Base-by-base conservation (phyloP, 1,140 invertebrate genomes). In the Sarcophaga bullata region DNA sequence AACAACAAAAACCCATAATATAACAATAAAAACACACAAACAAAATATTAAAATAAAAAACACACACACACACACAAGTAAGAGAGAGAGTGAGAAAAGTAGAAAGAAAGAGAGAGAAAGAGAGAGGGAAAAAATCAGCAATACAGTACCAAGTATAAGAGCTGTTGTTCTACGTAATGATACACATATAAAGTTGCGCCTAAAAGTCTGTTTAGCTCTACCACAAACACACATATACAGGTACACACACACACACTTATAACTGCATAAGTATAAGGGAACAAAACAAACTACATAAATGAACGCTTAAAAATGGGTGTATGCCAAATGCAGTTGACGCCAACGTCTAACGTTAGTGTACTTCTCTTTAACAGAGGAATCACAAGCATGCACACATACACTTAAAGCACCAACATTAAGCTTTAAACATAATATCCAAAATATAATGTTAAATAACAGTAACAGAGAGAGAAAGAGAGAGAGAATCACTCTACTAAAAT, bases 261-360 rank as follows among this genome's bases (percentile, higher is more conserved):
- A 37, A 37, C 25, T 37, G 25, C 25, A 37, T 37, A 37, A 37
- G 4, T 37, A 37, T 37, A 37, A 37, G 25, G 25, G 25, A 37
- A 37, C 25, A 37, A 37, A 37, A 37, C 25, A 37, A 37, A 37
- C 25, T 37, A 37, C 25, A 82, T 82, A 13, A 47, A 37, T 49
- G 81, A 85, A 85, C 84, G 85, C 84, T 83, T 82, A 81, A 86
- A 86, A 86, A 86, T 86, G 84, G 85, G 86, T 86, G 85, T 86
- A 86, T 86, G 85, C 86, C 80, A 83, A 62, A 68, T 54, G 48
- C 75, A 50, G 75, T 13, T 52, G 80, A 62, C 80, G 80, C 15
- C 10, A 11, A 47, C 37, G 54, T 46, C 13, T n/a, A 47, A 8
- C 54, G 81, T 75, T 48, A 54, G 7, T 17, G 47, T 68, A 37